Evolutionary conservation across 2,797 vertebrate species (phyloP), one percentile per base, ranked within the genome.

Genomic region (Gymnocypris eckloni): DNA sequence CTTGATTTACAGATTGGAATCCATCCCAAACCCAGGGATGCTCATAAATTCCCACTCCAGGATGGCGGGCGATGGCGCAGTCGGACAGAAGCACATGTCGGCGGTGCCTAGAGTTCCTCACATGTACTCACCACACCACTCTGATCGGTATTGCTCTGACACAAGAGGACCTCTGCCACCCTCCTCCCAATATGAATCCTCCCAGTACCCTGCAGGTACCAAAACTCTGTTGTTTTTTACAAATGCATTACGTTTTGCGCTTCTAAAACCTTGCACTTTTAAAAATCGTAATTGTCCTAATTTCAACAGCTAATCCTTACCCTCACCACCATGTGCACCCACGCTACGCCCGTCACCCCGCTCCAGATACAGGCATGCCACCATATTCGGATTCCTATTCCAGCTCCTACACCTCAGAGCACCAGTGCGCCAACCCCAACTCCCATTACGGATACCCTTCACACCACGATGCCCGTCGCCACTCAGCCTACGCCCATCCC

Each of bases 141-240:
- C 96, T 41, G 98, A 99, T 78, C 94, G 97, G 85, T 98, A 97
- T 92, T 99, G 97, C 88, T 91, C 93, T 8, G 98, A 99, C 73
- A 91, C 94, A 59, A 95, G 98, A 85, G 96, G 37, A 2, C 61
- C 96, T 59, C 95, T 96, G 69, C 96, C 96, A 0, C 91, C 95
- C 85, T 92, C 93, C 13, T 95, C 96, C 69, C 95, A 96, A 0
- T 99, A 99, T 91, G 98, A 99, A 25, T 92, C 96, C 87, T 22
- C 84, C n/a, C 96, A 97, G 67, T 99, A 98, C 87, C 93, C 96
- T 16, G 91, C 97, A 95, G 97, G 98, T 99, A 94, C 4, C 22
- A 41, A 66, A 45, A 22, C 12, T n/a, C n/a, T 4, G 0, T 67
- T 4, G 6, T 54, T 10, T 45, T 52, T 54, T 11, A 4, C 20